These are phyloP conservation scores for Plestiodon gilberti DNA, from an alignment of 2,113 vertebrate genomes.

Conservation along the genomic window DNA sequence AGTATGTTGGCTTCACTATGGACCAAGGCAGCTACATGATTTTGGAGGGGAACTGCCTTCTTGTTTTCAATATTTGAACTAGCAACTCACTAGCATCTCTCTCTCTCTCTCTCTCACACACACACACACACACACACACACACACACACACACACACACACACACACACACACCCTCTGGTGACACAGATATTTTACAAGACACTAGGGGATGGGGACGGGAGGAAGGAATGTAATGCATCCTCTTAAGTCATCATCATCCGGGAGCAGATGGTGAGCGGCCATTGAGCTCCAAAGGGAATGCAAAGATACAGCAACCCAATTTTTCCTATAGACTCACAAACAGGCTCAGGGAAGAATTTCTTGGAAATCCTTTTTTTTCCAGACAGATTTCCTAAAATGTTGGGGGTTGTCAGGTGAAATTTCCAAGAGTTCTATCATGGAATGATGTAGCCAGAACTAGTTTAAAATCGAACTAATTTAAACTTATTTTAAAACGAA, in stretches of 20 bases:
- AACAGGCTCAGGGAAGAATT: neutral
- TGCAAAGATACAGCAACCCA: neutral
- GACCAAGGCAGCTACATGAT: neutral
- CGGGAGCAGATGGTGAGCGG: conserved; percentile 33
- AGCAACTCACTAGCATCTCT: neutral
- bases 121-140: neutral
- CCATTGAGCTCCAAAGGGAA: neutral
- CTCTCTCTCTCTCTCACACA: neutral
- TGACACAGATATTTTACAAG: neutral
- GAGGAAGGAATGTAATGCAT: neutral
- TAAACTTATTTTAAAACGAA: neutral
- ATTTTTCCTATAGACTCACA: neutral
- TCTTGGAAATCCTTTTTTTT: neutral
- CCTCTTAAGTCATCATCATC: neutral
- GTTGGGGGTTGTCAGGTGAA: neutral
- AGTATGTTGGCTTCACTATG: neutral
- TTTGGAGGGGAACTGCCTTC: neutral
- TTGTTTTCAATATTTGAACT: neutral
- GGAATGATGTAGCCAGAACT: too few relatives aligned
- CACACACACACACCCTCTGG: neutral
- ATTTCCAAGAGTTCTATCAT: neutral
- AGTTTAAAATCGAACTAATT: neutral
- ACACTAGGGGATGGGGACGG: neutral
- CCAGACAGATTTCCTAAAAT: neutral
- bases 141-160: neutral